phyloP scores from a whole-genome alignment of 2,888 invertebrate genomes.

The Abrostola tripartita region DNA sequence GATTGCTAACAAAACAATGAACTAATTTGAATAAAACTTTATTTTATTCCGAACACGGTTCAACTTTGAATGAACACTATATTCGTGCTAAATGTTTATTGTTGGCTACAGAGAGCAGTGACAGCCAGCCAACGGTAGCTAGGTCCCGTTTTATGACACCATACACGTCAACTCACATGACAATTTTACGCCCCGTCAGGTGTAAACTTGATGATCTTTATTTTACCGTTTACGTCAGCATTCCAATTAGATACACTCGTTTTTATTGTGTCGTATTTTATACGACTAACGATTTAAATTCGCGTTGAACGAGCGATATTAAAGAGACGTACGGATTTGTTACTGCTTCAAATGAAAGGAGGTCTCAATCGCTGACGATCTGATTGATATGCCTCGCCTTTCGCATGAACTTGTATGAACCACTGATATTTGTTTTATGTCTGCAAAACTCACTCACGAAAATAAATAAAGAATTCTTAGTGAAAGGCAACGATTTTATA shows the following conservation, averaged over 20 bases:
- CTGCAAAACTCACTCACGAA: too few species aligned
- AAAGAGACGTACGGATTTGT: background rate
- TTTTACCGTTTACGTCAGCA: slow-evolving; percentile 54
- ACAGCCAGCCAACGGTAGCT: slow-evolving; percentile 12
- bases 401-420: too few species aligned
- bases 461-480: too few species aligned
- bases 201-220: slow-evolving; percentile 67
- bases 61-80: slow-evolving; percentile 10
- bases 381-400: background rate
- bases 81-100: slow-evolving; percentile 19
- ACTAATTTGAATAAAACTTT: background rate
- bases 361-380: background rate
- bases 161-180: slow-evolving; percentile 40
- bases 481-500: too few species aligned
- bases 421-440: too few species aligned
- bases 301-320: background rate
- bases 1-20: too few species aligned
- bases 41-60: slow-evolving; percentile 4
- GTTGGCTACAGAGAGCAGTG: slow-evolving; percentile 9
- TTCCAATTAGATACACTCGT: slow-evolving; percentile 65
- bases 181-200: slow-evolving; percentile 59
- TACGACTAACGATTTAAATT: slow-evolving; percentile 34
- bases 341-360: background rate
- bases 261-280: slow-evolving; percentile 51
- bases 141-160: slow-evolving; percentile 46